Percentiles rank a stretch among this genome's conserved stretches.
These are phyloP conservation scores for Coenonympha glycerion DNA, from an alignment of 2,888 invertebrate species.

Conservation along the genomic window DNA sequence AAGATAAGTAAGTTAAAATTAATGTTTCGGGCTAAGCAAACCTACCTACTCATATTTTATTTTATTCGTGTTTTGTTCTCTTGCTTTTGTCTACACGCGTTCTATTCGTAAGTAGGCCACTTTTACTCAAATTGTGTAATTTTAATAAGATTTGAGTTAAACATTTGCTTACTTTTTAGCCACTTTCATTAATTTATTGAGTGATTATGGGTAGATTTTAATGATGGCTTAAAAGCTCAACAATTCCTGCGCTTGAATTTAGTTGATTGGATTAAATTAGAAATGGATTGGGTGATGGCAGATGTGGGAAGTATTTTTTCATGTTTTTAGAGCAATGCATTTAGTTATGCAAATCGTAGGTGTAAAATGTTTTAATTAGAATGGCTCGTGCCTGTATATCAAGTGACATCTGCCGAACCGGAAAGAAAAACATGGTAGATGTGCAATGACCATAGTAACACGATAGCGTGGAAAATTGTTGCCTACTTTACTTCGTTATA, in stretches of 20 bases:
- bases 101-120: no score
- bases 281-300: background rate
- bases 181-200: background rate
- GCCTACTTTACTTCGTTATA: background rate
- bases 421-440: conserved; percentile 16
- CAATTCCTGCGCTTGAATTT: conserved; percentile 1
- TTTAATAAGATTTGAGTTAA: no score
- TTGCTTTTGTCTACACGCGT: no score
- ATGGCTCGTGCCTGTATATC: conserved; percentile 3
- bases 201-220: no score
- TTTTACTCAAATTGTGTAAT: no score
- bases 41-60: no score
- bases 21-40: no score
- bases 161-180: no score
- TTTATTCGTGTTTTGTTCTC: no score
- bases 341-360: conserved; percentile 18
- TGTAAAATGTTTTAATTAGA: conserved; percentile 19
- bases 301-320: background rate
- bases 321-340: conserved; percentile 4
- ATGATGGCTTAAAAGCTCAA: background rate
- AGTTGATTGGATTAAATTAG: conserved; percentile 1
- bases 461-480: background rate
- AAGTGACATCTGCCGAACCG: conserved; percentile 21
- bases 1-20: no score
- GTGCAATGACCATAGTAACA: background rate